These are phyloP conservation scores for Acleris literana DNA, from an alignment of 2,888 invertebrate genomes.

Conservation along the genomic window DNA sequence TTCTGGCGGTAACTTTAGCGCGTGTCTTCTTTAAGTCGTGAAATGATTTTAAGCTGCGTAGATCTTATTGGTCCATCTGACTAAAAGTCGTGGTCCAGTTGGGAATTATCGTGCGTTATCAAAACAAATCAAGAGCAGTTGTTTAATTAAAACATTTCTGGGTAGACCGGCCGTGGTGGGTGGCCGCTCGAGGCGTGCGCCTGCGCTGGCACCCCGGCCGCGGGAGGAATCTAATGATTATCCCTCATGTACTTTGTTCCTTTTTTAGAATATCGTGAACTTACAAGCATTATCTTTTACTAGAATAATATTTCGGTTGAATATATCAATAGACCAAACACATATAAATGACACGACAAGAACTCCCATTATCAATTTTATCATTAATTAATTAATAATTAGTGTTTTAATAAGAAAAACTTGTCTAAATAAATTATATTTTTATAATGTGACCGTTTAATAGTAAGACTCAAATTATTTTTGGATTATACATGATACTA, in stretches of 20 bases:
- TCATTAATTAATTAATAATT: too few relatives aligned
- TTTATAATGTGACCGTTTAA: constrained; percentile 16
- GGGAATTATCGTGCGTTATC: constrained; percentile 58
- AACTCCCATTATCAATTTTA: too few relatives aligned
- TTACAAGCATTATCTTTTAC: constrained; percentile 49
- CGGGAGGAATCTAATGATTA: constrained; percentile 62
- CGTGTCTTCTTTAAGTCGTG: constrained; percentile 22
- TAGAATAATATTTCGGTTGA: constrained; percentile 30
- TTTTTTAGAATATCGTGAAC: constrained; percentile 54
- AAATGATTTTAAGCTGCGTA: constrained; percentile 38
- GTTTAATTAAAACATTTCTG: constrained; percentile 67
- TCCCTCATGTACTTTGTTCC: constrained; percentile 56
- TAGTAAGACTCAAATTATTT: too few relatives aligned
- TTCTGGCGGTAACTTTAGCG: constrained; percentile 1
- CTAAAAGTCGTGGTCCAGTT: constrained; percentile 49
- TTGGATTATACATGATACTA: too few relatives aligned
- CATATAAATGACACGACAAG: too few relatives aligned
- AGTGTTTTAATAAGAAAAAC: too few relatives aligned
- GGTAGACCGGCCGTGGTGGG: constrained; percentile 59
- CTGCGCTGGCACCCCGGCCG: constrained; percentile 47
- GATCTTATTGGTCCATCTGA: constrained; percentile 52
- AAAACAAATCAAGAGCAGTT: constrained; percentile 63
- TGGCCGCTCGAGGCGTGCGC: constrained; percentile 60
- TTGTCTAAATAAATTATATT: background rate
- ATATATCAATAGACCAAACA: background rate